Conservation (phyloP, 1,140 invertebrate genomes). For the Cotesia glomerata region DNA sequence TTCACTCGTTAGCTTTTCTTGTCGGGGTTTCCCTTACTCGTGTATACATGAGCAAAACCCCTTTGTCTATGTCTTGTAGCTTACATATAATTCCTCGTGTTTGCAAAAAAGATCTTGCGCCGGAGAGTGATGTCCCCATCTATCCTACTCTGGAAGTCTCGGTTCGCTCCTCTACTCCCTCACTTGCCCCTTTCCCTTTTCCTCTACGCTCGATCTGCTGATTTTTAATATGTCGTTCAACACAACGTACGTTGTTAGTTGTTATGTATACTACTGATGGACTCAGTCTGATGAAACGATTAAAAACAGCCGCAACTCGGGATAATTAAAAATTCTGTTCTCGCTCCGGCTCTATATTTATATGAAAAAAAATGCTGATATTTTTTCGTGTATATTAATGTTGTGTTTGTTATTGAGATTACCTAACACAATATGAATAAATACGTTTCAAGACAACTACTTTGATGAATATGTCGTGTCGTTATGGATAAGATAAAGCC, state of each 20-base stretch:
- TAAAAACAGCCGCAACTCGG: constrained; percentile 22
- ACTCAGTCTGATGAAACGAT: neutral
- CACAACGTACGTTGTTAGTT: neutral
- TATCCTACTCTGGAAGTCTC: neutral
- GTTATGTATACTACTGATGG: neutral
- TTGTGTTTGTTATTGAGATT: neutral
- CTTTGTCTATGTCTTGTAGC: constrained; percentile 4
- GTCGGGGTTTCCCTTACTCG: neutral
- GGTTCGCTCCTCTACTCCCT: neutral
- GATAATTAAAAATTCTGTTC: constrained; percentile 43
- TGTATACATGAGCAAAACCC: constrained; percentile 1
- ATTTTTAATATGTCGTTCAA: neutral
- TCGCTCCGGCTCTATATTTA: constrained; percentile 30
- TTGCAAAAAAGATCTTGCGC: constrained; percentile 1
- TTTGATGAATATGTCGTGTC: neutral
- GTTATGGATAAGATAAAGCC: no score
- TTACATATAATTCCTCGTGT: constrained; percentile 20
- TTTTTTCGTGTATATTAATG: neutral
- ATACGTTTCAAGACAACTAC: neutral
- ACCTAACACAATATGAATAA: neutral
- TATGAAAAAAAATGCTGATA: neutral
- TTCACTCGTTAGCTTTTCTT: constrained; percentile 15
- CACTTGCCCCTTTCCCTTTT: neutral
- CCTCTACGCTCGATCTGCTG: neutral
- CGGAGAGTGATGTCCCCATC: neutral